Base-by-base conservation (phyloP, 2,797 vertebrate genomes). In the Ptychadena robeensis region DNA sequence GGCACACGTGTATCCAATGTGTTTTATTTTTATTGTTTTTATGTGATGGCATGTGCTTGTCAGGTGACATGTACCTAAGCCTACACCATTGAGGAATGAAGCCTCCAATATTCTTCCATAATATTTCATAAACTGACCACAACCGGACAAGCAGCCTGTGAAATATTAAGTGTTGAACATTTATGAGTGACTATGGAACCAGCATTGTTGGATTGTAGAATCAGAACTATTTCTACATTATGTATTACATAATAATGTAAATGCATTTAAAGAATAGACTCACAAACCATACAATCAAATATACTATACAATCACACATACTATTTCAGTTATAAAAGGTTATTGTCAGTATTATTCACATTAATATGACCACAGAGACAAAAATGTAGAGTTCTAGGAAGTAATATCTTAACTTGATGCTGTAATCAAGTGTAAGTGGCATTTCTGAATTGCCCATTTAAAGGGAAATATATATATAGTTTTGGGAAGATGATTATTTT, bases 61-160 rank as follows among this genome's bases (percentile, higher is more conserved):
- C 53, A 63, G 25, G 65, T 48, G 59, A 70, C n/a, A 9, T 59
- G 59, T 28, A 61, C 9, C 59, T 30, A 71, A 69, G 69, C 66
- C 48, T 40, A 63, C 10, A 61, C 53, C n/a, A 63, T 6, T 34
- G 70, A 80, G 77, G 65, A 53, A 64, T 61, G 53, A 75, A 69
- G 82, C 64, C 77, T 84, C 77, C 65, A 64, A 28, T 57, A 40
- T 80, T 67, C 44, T 22, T 61, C 71, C 63, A 35, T n/a, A 40
- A 48, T 65, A 30, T 72, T 67, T 68, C 44, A 53, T 22, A 53
- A 22, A 22, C 6, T 53, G 44, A 2, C 22, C 44, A 53, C 6
- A 22, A 53, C 14, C 1, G 40, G 14, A 3, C 15, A 2, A 53
- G 44, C 4, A 22, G 15, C 18, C 0, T 53, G 44, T 53, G 18